phyloP scores from a whole-genome alignment of 2,113 vertebrate genomes.

The Aphelocoma coerulescens region DNA sequence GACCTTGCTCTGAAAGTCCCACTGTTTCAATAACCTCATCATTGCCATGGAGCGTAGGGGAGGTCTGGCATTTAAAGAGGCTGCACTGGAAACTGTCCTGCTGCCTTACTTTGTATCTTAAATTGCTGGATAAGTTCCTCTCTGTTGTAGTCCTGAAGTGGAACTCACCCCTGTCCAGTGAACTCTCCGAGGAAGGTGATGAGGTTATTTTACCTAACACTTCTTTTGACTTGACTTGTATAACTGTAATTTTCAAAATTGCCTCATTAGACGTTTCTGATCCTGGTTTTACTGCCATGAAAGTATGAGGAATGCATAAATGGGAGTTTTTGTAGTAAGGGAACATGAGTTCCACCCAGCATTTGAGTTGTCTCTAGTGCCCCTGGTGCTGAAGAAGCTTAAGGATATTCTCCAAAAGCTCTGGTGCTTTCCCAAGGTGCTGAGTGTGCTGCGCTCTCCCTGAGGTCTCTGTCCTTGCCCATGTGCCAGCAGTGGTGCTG shows the following conservation, averaged over 20 bases:
- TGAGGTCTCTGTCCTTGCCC: background rate
- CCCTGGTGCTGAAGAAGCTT: background rate
- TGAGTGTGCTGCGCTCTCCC: background rate
- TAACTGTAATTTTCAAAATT: background rate
- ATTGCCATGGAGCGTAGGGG: accelerated
- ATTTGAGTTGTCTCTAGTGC: background rate
- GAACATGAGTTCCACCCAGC: background rate
- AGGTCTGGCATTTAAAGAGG: background rate
- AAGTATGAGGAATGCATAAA: background rate
- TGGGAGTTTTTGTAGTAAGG: background rate
- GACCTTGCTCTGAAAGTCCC: background rate
- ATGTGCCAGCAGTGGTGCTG: background rate
- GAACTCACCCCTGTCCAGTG: background rate
- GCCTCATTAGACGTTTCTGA: background rate
- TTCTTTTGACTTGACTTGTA: background rate
- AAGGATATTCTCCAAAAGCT: background rate
- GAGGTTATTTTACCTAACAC: background rate
- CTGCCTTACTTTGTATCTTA: background rate
- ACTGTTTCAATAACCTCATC: background rate
- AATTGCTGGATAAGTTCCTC: background rate
- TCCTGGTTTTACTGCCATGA: background rate
- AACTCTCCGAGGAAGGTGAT: background rate
- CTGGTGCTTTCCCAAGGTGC: background rate
- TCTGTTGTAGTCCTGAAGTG: background rate
- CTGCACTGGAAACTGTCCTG: background rate